Conservation (phyloP, 2,113 vertebrate species). For the Pangasianodon hypophthalmus region DNA sequence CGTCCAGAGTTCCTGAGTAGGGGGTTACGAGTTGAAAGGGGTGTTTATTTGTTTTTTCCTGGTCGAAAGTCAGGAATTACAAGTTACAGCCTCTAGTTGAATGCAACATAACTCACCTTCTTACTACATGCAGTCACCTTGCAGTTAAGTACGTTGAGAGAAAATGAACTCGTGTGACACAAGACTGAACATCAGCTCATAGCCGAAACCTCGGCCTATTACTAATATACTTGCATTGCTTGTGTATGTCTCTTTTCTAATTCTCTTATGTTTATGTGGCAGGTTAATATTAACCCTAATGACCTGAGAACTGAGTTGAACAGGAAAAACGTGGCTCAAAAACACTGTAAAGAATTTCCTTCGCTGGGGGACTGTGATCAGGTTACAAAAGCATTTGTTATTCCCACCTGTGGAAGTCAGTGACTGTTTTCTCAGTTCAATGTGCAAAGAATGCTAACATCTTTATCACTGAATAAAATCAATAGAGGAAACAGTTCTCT, state of each 20-base stretch:
- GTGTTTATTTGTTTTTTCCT: background rate
- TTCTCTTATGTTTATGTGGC: background rate
- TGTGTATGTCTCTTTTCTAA: background rate
- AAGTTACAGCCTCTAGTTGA: background rate
- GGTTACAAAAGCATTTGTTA: background rate
- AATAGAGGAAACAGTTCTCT: constrained; percentile 23
- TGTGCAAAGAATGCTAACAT: constrained; percentile 21
- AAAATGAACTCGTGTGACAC: background rate
- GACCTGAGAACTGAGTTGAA: background rate
- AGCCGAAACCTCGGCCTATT: background rate
- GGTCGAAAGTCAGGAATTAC: background rate
- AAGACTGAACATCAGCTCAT: background rate
- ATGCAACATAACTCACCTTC: background rate
- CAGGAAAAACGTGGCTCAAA: background rate
- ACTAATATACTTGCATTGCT: background rate
- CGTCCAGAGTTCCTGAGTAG: background rate
- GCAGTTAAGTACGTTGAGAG: background rate
- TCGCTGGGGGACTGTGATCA: background rate
- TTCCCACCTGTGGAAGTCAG: background rate
- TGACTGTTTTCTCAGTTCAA: background rate
- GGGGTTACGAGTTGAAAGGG: background rate
- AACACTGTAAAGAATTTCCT: background rate
- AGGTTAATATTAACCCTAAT: background rate
- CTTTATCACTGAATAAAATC: constrained; percentile 20
- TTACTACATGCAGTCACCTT: background rate